Evolutionary conservation across 2,113 vertebrate genomes (phyloP).

Genomic region (Pygoscelis antarcticus): DNA sequence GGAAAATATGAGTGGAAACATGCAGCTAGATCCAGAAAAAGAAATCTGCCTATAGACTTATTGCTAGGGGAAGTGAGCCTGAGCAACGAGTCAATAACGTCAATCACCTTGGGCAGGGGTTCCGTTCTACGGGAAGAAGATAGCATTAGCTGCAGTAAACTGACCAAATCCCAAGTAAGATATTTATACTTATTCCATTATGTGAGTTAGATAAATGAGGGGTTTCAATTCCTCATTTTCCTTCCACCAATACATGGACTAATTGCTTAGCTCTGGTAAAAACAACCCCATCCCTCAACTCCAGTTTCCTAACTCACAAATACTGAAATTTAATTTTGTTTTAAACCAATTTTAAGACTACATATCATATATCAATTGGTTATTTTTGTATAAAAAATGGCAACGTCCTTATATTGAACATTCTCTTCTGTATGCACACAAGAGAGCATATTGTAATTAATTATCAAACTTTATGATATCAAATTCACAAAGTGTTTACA

Average conservation of each 20-base stretch:
- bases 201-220: neutral
- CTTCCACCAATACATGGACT: neutral
- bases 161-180: neutral
- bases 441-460: neutral
- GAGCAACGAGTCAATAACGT: neutral
- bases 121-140: neutral
- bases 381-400: neutral
- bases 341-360: slow-evolving; percentile 3
- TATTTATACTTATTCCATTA: neutral
- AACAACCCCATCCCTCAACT: neutral
- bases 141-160: neutral
- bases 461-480: neutral
- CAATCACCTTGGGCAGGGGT: neutral
- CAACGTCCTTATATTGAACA: neutral
- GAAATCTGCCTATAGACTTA: neutral
- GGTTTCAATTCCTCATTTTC: neutral
- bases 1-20: neutral
- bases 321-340: neutral
- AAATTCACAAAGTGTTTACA: neutral
- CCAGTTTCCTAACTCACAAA: neutral
- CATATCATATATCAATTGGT: neutral
- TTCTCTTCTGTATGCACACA: neutral
- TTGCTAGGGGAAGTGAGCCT: neutral
- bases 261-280: neutral
- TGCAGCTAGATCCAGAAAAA: neutral